These are phyloP conservation scores for Drosophila leonis DNA, from an alignment of 2,888 invertebrate genomes.

Conservation along the genomic window DNA sequence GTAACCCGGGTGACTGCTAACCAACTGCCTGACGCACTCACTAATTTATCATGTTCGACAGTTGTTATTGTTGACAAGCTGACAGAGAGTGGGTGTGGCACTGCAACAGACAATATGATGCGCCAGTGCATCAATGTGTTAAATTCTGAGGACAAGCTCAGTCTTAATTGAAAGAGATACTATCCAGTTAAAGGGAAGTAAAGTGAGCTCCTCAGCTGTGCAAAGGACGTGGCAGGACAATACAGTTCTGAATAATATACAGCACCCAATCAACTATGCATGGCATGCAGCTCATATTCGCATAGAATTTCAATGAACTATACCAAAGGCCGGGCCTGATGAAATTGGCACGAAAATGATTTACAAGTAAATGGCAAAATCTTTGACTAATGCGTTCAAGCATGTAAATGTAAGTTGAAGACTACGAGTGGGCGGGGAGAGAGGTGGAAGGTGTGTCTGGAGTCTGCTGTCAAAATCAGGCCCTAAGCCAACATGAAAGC, in stretches of 20 bases:
- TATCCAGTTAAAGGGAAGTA: conserved; percentile 1
- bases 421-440: neutral
- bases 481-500: conserved; percentile 15
- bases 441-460: neutral
- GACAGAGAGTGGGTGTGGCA: conserved; percentile 23
- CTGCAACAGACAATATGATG: conserved; percentile 6
- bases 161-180: conserved; percentile 61
- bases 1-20: conserved; percentile 12
- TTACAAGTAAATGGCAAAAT: conserved; percentile 21
- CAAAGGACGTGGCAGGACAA: conserved; percentile 2
- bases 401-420: neutral
- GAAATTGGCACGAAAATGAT: conserved; percentile 35
- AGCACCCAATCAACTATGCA: conserved; percentile 17
- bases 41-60: conserved; percentile 77
- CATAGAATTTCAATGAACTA: conserved; percentile 30
- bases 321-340: conserved; percentile 19
- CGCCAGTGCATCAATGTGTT: conserved; percentile 30
- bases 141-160: conserved; percentile 34
- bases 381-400: neutral
- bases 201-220: conserved; percentile 9
- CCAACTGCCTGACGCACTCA: conserved; percentile 46
- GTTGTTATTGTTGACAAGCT: conserved; percentile 43
- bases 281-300: conserved; percentile 19
- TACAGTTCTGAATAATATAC: neutral
- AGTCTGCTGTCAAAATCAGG: conserved; percentile 40